A percentile compares a stretch with the other conserved stretches of the same genome.
These are phyloP conservation scores for Accipiter virgatus DNA, from an alignment of 2,113 vertebrate species.

Conservation along the genomic window DNA sequence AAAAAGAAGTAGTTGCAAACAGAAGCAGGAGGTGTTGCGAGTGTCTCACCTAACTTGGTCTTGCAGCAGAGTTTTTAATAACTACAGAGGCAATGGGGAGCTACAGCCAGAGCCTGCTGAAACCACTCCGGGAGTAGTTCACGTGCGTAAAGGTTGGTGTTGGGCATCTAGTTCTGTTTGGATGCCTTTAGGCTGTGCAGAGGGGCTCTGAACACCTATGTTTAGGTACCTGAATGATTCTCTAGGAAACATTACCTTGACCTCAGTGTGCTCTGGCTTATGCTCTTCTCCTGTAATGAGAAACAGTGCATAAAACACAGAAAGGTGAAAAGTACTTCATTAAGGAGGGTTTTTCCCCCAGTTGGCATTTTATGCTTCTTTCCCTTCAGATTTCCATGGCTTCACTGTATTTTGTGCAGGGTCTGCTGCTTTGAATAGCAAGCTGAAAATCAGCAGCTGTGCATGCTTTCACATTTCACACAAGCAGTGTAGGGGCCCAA, in stretches of 20 bases:
- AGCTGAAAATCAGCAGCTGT: not conserved
- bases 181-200: not conserved
- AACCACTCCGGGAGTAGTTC: not conserved
- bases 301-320: not conserved
- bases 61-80: not conserved
- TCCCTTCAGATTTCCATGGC: not conserved
- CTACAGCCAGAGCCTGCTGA: not conserved
- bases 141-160: not conserved
- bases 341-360: not conserved
- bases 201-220: fast-evolving
- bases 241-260: not conserved
- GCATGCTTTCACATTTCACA: fast-evolving
- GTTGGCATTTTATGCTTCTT: not conserved
- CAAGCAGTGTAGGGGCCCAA: fast-evolving
- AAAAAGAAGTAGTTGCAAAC: too few relatives aligned
- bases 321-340: not conserved
- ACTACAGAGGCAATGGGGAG: not conserved
- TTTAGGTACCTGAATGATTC: not conserved
- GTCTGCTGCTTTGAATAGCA: not conserved
- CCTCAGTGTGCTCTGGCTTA: not conserved
- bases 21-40: not conserved
- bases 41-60: too few relatives aligned
- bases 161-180: not conserved
- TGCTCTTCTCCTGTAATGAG: not conserved
- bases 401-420: fast-evolving